These are phyloP conservation scores for Neomonachus schauinslandi DNA, from an alignment of 2,113 vertebrate genomes.

Conservation along the genomic window DNA sequence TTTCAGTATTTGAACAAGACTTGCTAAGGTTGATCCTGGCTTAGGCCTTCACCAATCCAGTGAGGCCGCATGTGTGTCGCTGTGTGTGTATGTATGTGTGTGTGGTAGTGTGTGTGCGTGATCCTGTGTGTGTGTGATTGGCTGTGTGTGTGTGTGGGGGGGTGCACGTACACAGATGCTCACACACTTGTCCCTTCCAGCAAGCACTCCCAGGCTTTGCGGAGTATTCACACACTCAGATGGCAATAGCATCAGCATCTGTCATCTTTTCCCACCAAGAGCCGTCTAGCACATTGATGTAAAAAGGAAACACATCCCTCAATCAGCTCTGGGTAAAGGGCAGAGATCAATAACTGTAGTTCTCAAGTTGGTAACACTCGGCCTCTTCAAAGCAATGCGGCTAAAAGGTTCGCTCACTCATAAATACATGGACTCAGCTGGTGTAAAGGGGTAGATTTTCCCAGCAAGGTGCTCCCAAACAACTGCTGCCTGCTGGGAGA, in stretches of 20 bases:
- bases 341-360: slow-evolving; percentile 24
- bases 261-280: slow-evolving; percentile 42
- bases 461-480: not conserved
- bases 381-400: not conserved
- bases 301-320: not conserved
- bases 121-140: not conserved
- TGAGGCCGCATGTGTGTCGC: not conserved
- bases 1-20: not conserved
- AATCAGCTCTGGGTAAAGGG: not conserved
- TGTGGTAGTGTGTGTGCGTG: not conserved
- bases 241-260: not conserved
- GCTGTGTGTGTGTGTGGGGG: not conserved
- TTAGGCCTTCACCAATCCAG: not conserved
- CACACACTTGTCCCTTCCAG: not conserved
- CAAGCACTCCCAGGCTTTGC: not conserved
- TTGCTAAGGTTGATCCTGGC: not conserved
- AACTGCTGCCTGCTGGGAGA: not conserved
- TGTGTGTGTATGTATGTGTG: not conserved
- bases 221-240: not conserved
- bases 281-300: not conserved
- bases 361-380: slow-evolving; percentile 27
- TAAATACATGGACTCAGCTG: not conserved
- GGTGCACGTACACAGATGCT: not conserved
- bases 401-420: not conserved
- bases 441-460: not conserved